phyloP scores from a whole-genome alignment of 2,113 vertebrate genomes.

The Hypanus sabinus region DNA sequence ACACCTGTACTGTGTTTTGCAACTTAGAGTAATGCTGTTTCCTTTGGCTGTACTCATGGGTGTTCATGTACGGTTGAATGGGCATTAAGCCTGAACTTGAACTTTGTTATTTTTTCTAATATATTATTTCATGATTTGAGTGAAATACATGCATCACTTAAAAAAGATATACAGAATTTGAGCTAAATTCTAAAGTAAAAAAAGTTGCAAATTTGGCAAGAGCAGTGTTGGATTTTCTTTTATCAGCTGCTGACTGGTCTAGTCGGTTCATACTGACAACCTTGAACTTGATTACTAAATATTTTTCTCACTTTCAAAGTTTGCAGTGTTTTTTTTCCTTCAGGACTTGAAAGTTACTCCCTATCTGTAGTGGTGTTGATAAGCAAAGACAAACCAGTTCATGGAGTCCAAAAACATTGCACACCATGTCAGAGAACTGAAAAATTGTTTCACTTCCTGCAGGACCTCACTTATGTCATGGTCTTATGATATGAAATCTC shows the following conservation, averaged over 20 bases:
- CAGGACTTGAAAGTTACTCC: neutral
- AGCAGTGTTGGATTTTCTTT: neutral
- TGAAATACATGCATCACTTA: neutral
- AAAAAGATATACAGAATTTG: neutral
- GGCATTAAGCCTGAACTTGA: too few relatives aligned
- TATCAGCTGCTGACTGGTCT: neutral
- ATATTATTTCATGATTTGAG: neutral
- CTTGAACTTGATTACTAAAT: neutral
- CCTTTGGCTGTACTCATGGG: too few relatives aligned
- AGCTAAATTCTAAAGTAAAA: neutral
- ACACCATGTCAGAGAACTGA: neutral
- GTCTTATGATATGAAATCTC: conserved; percentile 8
- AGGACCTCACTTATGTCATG: neutral
- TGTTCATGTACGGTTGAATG: too few relatives aligned
- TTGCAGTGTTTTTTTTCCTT: neutral
- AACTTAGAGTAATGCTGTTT: too few relatives aligned
- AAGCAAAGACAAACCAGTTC: neutral
- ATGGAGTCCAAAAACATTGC: neutral
- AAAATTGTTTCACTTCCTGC: neutral
- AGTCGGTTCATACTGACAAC: neutral
- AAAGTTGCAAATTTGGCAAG: neutral
- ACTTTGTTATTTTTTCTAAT: too few relatives aligned
- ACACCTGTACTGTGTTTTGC: too few relatives aligned
- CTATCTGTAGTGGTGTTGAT: neutral
- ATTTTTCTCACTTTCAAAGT: neutral